Base-by-base conservation (phyloP, 2,888 invertebrate species). In the Lycophotia porphyrea region DNA sequence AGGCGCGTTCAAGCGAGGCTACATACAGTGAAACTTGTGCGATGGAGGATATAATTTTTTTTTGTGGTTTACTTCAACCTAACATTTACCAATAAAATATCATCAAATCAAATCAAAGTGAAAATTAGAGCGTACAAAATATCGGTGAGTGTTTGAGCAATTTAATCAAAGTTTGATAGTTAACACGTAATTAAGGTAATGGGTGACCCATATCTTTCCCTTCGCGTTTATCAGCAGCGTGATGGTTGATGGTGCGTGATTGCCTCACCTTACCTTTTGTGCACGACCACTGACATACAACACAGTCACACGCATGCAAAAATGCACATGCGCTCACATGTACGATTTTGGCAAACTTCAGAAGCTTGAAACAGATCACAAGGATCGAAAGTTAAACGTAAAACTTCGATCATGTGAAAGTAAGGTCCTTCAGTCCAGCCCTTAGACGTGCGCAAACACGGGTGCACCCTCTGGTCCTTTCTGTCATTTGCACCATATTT, bases 131-230 rank as follows among this genome's bases (percentile, higher is more conserved):
- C 31, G 36, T 39, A 49, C 60, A 21, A 63, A 13, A 52, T 36
- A 44, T 47, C 24, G n/a, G 21, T 27, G 4, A n/a, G 47, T 55
- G 27, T 13, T 76, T 60, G 47, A 49, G 47, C 39, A 67, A 76
- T 76, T 76, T 76, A 76, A 78, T 78, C 63, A 67, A 58, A 76
- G 70, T 66, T 65, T 15, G 61, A 55, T 52, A 67, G 61, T 42
- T 44, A 52, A 9, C 39, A 61, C 36, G 39, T 64, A 47, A 47
- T 44, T 64, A 24, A 47, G 52, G 55, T 27, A 27, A 60, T 39
- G 66, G 55, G 65, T 65, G 64, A 60, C 60, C 65, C 60, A 66
- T 18, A 60, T 77, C 44, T 47, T 31, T 44, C 36, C 68, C n/a
- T 69, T 44, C 39, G 52, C 55, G 42, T 27, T 58, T 72, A 71